Conservation (phyloP, 2,797 vertebrate species). For the Enteromius fasciolatus region DNA sequence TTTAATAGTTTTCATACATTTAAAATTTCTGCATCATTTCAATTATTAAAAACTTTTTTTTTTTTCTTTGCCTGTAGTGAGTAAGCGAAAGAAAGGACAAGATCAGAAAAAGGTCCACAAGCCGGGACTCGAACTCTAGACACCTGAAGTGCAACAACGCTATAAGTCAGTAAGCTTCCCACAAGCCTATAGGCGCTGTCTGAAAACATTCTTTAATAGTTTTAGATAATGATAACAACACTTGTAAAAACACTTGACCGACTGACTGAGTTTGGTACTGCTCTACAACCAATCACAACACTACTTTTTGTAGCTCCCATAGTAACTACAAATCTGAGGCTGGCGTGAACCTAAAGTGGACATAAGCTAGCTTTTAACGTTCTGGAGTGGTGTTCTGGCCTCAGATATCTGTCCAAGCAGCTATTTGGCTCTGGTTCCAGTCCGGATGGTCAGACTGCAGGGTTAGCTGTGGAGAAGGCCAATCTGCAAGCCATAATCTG, state of each 20-base stretch:
- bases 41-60: neutral
- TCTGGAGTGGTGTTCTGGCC: neutral
- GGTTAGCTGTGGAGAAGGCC: conserved; percentile 4
- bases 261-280: neutral
- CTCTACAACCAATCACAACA: neutral
- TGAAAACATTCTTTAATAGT: neutral
- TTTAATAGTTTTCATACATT: neutral
- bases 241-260: neutral
- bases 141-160: neutral
- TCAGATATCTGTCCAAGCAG: conserved; percentile 1
- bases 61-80: neutral
- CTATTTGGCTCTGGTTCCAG: conserved; percentile 28
- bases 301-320: neutral
- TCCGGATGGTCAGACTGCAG: conserved; percentile 12
- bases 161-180: too few species aligned
- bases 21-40: neutral
- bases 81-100: neutral
- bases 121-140: neutral
- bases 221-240: neutral
- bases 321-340: neutral
- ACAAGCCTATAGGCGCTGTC: neutral
- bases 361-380: neutral
- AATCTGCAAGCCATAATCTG: conserved; percentile 3
- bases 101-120: neutral
- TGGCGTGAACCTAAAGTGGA: neutral